These are phyloP conservation scores for Brachyrhaphis roseni DNA, from an alignment of 2,797 vertebrate species.

Conservation along the genomic window DNA sequence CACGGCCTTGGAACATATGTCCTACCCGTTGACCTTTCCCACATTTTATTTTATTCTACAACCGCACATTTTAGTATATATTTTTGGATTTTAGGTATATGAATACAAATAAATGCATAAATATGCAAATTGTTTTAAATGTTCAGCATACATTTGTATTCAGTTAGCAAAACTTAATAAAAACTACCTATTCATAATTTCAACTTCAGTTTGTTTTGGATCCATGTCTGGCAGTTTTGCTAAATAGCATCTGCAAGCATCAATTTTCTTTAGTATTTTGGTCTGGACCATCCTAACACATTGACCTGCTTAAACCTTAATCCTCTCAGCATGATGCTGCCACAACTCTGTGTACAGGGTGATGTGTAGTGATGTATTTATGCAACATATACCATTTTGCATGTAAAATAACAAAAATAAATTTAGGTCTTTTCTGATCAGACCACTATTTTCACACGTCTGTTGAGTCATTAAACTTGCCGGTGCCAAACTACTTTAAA, in stretches of 20 bases:
- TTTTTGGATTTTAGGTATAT: not conserved
- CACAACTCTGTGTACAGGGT: not conserved
- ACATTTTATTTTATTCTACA: not conserved
- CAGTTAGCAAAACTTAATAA: not conserved
- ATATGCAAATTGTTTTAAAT: not conserved
- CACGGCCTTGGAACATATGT: slow-evolving; percentile 10
- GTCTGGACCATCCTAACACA: not conserved
- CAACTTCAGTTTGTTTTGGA: not conserved
- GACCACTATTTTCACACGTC: not conserved
- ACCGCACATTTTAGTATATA: not conserved
- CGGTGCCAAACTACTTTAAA: not conserved
- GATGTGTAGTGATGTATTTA: not conserved
- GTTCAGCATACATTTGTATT: not conserved
- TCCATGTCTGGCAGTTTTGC: not conserved
- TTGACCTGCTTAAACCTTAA: too few relatives aligned
- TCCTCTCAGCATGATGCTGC: not conserved
- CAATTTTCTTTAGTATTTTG: not conserved
- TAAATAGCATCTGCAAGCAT: not conserved
- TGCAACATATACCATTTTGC: not conserved
- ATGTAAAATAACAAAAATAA: not conserved
- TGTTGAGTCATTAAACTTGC: not conserved
- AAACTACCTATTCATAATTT: not conserved
- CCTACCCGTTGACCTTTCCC: not conserved
- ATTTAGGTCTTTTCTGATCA: not conserved
- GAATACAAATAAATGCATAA: not conserved